phyloP scores from a whole-genome alignment of 2,113 vertebrate genomes.

The Penelope pileata region DNA sequence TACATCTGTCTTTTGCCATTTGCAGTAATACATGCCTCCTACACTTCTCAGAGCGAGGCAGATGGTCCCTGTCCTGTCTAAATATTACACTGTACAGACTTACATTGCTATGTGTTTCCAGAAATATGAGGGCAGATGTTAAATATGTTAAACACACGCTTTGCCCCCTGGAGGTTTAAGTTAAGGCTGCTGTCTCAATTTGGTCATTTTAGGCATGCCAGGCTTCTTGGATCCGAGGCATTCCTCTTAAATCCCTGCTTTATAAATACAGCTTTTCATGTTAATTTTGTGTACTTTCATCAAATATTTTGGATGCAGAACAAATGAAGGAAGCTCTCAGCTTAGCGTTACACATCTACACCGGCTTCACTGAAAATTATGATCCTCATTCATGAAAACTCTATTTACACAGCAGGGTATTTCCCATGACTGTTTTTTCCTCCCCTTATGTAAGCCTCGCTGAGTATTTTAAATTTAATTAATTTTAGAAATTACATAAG shows the following conservation, averaged over 20 bases:
- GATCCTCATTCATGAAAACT: conserved; percentile 43
- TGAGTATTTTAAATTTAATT: conserved; percentile 34
- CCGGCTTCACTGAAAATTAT: background rate
- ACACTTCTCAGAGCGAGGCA: conserved; percentile 72
- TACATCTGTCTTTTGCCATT: conserved; percentile 87
- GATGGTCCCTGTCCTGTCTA: conserved; percentile 80
- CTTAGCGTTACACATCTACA: conserved; percentile 7
- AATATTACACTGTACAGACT: conserved; percentile 71
- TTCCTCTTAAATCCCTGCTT: conserved; percentile 65
- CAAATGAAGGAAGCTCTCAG: conserved; percentile 51
- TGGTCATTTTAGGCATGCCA: conserved; percentile 74
- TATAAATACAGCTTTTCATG: conserved; percentile 63
- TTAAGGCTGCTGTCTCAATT: conserved; percentile 76
- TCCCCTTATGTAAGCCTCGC: background rate
- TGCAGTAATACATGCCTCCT: conserved; percentile 71
- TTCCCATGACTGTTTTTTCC: conserved; percentile 6
- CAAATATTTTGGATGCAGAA: conserved; percentile 54
- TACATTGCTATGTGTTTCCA: conserved; percentile 67
- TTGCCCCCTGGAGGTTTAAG: conserved; percentile 77
- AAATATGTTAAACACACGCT: conserved; percentile 78
- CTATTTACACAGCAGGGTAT: conserved; percentile 49
- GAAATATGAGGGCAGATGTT: conserved; percentile 82
- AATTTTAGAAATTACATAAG: background rate
- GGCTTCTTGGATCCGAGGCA: conserved; percentile 64
- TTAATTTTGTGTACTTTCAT: conserved; percentile 62